Base-by-base conservation (phyloP, 2,888 invertebrate genomes). In the Phlogophora meticulosa region DNA sequence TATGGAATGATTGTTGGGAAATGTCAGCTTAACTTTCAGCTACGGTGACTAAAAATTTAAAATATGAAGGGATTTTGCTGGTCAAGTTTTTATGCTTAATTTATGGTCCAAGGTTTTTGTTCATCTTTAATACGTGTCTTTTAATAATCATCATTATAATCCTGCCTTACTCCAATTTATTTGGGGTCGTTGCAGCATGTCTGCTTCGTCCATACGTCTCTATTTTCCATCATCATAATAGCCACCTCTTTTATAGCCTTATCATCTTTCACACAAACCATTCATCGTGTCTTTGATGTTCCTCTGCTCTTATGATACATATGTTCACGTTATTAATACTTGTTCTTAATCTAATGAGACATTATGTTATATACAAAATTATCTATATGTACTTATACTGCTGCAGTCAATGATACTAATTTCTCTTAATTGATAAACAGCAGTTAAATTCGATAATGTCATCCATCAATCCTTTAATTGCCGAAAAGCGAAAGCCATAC, bases 401-500 rank as follows among this genome's bases (percentile, higher is more conserved):
- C 7, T 70, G 24, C 38, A n/a, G 10, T 7, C 24, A 24, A 17
- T 0, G n/a, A 32, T 11, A 22, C 11, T 17, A 53, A 53, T 36
- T 17, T 46, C 20, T 1, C 28, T 36, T 42, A 7, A 46, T 46
- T 11, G 17, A 63, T 42, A 48, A 48, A 63, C 32, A 5, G 42
- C 17, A 17, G 1, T 5, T 17, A 53, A 48, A 46, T 42, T 42
- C 11, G 48, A 73, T 53, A 73, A 72, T 65, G 42, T 56, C 66
- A 52, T 1, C n/a, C 20, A 67, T 57, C 56, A 67, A 42, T 66
- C 51, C 57, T 38, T 32, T 53, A 58, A 67, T 58, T 58, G 49
- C 58, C 32, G 48, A 68, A 72, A 72, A 61, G 40, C 53, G 75
- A 75, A 72, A 78, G 52, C 48, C 22, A 48, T 11, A 42, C 42